Evolutionary conservation across 2,888 invertebrate genomes (phyloP), one percentile per base, ranked within the genome.

Genomic region (Himalopsyche tibetana): DNA sequence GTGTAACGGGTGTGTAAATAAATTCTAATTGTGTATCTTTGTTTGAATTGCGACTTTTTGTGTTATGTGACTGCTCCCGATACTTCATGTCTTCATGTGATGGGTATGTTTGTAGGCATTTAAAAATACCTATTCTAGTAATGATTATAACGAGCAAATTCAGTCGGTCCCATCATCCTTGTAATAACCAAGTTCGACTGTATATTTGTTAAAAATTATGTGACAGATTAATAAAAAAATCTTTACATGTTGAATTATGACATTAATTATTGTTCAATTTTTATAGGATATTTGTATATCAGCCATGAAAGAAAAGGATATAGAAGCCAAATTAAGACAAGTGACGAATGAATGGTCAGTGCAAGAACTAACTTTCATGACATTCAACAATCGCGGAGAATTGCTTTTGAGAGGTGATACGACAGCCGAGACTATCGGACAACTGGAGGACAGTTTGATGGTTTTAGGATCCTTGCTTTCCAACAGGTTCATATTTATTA

Each of bases 231-330:
- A 4, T 4, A 1, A 9, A 51, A 4, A 4, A 4, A 55, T 55
- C n/a, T 12, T 55, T 5, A 85, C 80, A 83, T 81, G 69, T 17
- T 40, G n/a, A 36, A 42, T 83, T 28, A 19, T 12, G 19, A 11
- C 0, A 12, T 5, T 19, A 15, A 74, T 74, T 4, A 15, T 55
- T 80, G 5, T 40, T 15, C 15, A 51, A 15, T 51, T 83, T 69
- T 69, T 36, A 56, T 90, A 96, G 96, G 99, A 99, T 90, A 98
- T 99, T 90, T 99, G 99, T 91, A 99, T 99, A 91, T 98, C 98
- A 69, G 99, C 99, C 0, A 98, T 98, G 96, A 99, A 99, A 92
- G 99, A 99, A 91, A 97, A 98, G 90, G 99, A 99, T 90, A 99
- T 99, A 86, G 99, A 99, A 93, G 98, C 98, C 0, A 99, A 99